Base-by-base conservation (phyloP, 2,113 vertebrate species). In the Pipra filicauda region DNA sequence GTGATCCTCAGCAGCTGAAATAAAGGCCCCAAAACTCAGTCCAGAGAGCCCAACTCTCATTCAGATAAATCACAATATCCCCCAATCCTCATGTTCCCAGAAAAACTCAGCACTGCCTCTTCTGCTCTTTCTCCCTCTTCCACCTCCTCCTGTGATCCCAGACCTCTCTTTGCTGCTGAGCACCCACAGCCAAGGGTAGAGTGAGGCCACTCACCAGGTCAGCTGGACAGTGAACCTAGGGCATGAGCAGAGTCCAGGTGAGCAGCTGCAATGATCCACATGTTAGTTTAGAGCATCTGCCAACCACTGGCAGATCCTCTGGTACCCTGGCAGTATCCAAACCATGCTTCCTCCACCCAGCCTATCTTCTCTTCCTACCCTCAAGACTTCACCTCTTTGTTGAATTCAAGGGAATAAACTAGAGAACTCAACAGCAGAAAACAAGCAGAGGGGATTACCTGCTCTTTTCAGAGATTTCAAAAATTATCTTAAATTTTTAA, bases 241-340 rank as follows among this genome's bases (percentile, higher is more conserved):
- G 24, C 54, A 30, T 0, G 4, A 54, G 44, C 58, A 84, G 37
- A 27, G 43, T 5, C 37, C 62, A n/a, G n/a, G 19, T 21, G 59
- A 85, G 73, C 66, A 64, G 71, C 48, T 90, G 66, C 66, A 51
- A 8, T 27, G 26, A 55, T 44, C 61, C 51, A 58, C 43, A 1
- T 17, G 33, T 8, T 52, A 67, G 27, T 79, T 76, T 51, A 52
- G 33, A 85, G 41, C 52, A 65, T 17, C 54, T 72, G 67, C 33
- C n/a, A 46, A 37, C 10, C 20, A 15, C 61, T 49, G 51, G 23
- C 1, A 2, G 59, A 27, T 46, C 43, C 28, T 66, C 48, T 75
- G 0, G 0, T 33, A 13, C 3, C 57, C 62, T 43, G 57, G 27
- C 1, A 2, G n/a, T 21, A 19, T 26, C 64, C 67, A 86, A 73